phyloP scores from a whole-genome alignment of 2,888 invertebrate species.

The Rotaria macrura region DNA sequence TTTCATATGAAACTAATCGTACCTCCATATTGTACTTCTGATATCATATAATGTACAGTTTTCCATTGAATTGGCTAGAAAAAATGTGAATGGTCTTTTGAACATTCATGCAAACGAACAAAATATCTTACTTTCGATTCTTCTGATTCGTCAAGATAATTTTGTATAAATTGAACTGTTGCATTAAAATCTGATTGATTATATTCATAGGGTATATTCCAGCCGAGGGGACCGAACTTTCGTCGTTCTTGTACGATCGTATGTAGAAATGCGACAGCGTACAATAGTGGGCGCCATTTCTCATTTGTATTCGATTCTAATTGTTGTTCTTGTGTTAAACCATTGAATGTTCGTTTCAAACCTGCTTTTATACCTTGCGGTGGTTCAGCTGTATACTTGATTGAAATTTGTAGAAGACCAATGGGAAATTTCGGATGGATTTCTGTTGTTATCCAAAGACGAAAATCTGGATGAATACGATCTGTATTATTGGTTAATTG shows the following conservation, averaged over 20 bases:
- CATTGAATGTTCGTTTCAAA: constrained; percentile 47
- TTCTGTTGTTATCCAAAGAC: constrained; percentile 51
- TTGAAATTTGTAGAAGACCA: constrained; percentile 47
- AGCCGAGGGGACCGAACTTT: constrained; percentile 50
- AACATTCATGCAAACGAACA: too few relatives aligned
- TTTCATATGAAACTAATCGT: background rate
- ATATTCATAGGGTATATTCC: constrained; percentile 50
- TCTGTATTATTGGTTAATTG: constrained; percentile 41
- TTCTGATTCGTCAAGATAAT: constrained; percentile 49
- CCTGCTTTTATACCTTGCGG: constrained; percentile 51
- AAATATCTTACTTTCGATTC: constrained; percentile 43
- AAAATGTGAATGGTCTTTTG: background rate
- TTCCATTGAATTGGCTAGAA: constrained; percentile 48
- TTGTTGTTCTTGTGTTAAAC: constrained; percentile 48
- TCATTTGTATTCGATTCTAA: constrained; percentile 48
- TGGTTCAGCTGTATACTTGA: constrained; percentile 51
- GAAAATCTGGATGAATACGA: constrained; percentile 45
- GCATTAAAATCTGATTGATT: constrained; percentile 48
- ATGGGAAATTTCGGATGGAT: constrained; percentile 50
- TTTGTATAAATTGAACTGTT: constrained; percentile 48
- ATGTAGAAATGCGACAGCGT: constrained; percentile 64
- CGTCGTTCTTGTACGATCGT: constrained; percentile 50
- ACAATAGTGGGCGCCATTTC: constrained; percentile 67
- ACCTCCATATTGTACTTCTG: constrained; percentile 51
- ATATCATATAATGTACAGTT: constrained; percentile 50